A percentile compares a stretch with the other conserved stretches of the same genome.
Conservation (phyloP, 1,140 invertebrate species). For the Anadara kagoshimensis region DNA sequence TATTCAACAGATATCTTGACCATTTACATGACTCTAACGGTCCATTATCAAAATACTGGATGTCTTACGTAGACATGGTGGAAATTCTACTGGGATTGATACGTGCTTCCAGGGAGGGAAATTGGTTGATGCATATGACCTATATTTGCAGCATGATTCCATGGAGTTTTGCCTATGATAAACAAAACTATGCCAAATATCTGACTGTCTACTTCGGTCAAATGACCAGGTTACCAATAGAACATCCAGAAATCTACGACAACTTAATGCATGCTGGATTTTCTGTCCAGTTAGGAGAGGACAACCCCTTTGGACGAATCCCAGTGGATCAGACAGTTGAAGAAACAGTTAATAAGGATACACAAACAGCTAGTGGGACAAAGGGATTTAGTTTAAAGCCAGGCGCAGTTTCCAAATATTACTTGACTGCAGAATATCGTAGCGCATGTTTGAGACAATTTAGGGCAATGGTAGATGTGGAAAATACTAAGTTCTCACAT, state of each 20-base stretch:
- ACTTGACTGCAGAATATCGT: conserved; percentile 15
- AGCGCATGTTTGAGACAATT: background rate
- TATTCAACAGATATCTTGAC: background rate
- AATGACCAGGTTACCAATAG: background rate
- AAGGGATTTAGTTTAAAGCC: conserved; percentile 15
- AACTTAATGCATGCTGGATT: background rate
- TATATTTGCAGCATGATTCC: background rate
- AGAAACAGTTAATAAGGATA: conserved; percentile 24
- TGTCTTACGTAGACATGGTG: too few relatives aligned
- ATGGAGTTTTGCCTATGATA: background rate
- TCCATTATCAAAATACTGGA: background rate
- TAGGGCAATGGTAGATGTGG: conserved; percentile 8
- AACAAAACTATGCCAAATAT: background rate
- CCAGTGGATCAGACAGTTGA: conserved; percentile 30
- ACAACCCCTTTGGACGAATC: background rate
- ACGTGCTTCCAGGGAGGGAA: background rate
- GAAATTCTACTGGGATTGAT: background rate
- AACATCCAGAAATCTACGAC: background rate
- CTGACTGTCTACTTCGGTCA: background rate
- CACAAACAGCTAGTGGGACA: conserved; percentile 17
- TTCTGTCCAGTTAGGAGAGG: background rate
- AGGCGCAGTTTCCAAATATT: conserved; percentile 6
- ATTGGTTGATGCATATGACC: background rate
- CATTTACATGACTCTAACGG: background rate
- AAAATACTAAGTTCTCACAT: background rate